phyloP scores from a whole-genome alignment of 2,888 invertebrate genomes.

The Hofmannophila pseudospretella region DNA sequence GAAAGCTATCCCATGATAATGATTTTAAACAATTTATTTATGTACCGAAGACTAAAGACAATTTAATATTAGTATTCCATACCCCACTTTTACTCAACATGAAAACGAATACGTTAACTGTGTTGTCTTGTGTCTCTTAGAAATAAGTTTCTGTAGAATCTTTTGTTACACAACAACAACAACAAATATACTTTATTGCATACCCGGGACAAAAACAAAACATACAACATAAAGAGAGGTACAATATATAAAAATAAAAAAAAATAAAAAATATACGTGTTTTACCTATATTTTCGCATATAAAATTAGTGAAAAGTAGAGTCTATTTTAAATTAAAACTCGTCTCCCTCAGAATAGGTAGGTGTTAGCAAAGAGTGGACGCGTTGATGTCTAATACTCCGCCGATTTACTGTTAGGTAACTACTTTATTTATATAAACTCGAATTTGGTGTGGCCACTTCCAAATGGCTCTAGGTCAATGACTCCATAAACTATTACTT shows the following conservation, averaged over 20 bases:
- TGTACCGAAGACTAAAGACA: no score
- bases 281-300: no score
- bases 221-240: no score
- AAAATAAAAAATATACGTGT: no score
- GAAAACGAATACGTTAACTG: no score
- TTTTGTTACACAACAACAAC: neutral
- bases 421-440: conserved; percentile 36
- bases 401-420: conserved; percentile 30
- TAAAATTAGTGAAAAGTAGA: no score
- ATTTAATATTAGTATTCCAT: conserved; percentile 8
- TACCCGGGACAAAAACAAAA: no score
- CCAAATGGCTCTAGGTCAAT: conserved; percentile 30
- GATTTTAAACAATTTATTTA: no score
- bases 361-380: conserved; percentile 18
- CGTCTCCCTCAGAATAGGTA: conserved; percentile 3
- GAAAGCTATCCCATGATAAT: no score
- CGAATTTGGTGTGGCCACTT: conserved; percentile 34
- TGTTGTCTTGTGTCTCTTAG: no score
- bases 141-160: no score
- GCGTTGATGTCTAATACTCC: conserved; percentile 55
- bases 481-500: conserved; percentile 15
- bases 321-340: neutral
- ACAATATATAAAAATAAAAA: neutral
- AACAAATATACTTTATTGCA: no score
- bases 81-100: neutral